A percentile compares a stretch with the other conserved stretches of the same genome.
Conservation (phyloP, 2,113 vertebrate species). For the Trichomycterus rosablanca region DNA sequence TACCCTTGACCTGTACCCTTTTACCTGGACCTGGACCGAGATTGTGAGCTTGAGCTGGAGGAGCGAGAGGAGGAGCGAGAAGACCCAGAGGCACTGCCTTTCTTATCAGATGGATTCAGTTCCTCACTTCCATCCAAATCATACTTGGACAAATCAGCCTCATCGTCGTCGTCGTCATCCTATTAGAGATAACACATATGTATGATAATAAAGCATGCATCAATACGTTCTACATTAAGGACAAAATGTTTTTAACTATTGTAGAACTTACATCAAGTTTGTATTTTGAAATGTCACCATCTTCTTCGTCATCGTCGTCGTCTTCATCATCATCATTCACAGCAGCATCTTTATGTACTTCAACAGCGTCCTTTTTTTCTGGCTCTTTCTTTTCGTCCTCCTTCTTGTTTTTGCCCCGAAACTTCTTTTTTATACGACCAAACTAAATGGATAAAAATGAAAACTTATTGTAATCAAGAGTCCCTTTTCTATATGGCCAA, state of each 20-base stretch:
- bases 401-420: constrained; percentile 81
- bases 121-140: constrained; percentile 89
- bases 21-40: constrained; percentile 99
- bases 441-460: constrained; percentile 68
- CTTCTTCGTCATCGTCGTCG: constrained; percentile 87
- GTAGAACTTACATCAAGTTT: constrained; percentile 82
- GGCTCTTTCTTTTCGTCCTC: constrained; percentile 82
- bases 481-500: too few species aligned
- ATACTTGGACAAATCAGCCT: constrained; percentile 93
- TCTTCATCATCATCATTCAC: constrained; percentile 79
- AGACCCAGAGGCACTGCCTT: constrained; percentile 85
- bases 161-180: constrained; percentile 67
- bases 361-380: constrained; percentile 70
- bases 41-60: constrained; percentile 91
- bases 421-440: constrained; percentile 98
- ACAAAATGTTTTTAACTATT: not conserved
- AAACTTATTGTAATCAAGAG: not conserved
- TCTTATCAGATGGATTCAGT: constrained; percentile 71
- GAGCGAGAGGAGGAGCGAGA: constrained; percentile 84
- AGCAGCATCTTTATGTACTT: constrained; percentile 81
- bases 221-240: too few species aligned
- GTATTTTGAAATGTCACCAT: constrained; percentile 96
- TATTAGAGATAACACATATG: not conserved
- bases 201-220: too few species aligned
- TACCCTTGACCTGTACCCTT: constrained; percentile 99